phyloP scores from a whole-genome alignment of 2,797 vertebrate genomes.

The Anableps anableps region DNA sequence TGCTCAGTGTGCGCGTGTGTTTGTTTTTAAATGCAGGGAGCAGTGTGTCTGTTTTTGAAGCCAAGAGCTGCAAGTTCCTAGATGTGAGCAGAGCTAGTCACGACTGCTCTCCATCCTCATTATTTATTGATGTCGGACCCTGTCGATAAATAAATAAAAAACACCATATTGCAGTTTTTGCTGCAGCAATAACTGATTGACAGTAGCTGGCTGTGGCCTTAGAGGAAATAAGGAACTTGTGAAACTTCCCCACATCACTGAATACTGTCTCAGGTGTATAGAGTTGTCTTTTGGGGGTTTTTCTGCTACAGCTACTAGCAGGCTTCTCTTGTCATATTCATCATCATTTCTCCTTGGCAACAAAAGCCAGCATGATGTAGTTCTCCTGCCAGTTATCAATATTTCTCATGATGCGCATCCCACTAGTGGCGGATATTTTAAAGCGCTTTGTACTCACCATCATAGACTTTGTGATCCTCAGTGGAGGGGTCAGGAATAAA shows the following conservation, averaged over 20 bases:
- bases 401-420: conserved; percentile 46
- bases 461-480: conserved; percentile 27
- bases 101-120: conserved; percentile 71
- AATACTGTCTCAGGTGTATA: conserved; percentile 32
- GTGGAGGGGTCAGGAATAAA: conserved; percentile 43
- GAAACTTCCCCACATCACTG: conserved; percentile 28
- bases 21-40: conserved; percentile 3
- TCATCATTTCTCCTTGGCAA: conserved; percentile 60
- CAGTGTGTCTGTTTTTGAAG: conserved; percentile 31
- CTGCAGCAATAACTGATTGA: conserved; percentile 47
- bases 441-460: conserved; percentile 34
- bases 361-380: conserved; percentile 48
- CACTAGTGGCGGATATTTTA: conserved; percentile 36
- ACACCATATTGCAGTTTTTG: conserved; percentile 42
- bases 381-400: conserved; percentile 50
- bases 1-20: background rate
- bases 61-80: conserved; percentile 37
- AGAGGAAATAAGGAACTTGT: conserved; percentile 16
- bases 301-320: conserved; percentile 21
- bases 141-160: conserved; percentile 73
- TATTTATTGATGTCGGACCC: conserved; percentile 72
- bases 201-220: conserved; percentile 30
- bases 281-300: conserved; percentile 27
- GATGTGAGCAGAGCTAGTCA: conserved; percentile 62
- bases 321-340: conserved; percentile 21